Percentiles rank a stretch among this genome's conserved stretches.
Evolutionary conservation across 2,888 invertebrate genomes (phyloP).

Genomic region (Acronicta leporina): DNA sequence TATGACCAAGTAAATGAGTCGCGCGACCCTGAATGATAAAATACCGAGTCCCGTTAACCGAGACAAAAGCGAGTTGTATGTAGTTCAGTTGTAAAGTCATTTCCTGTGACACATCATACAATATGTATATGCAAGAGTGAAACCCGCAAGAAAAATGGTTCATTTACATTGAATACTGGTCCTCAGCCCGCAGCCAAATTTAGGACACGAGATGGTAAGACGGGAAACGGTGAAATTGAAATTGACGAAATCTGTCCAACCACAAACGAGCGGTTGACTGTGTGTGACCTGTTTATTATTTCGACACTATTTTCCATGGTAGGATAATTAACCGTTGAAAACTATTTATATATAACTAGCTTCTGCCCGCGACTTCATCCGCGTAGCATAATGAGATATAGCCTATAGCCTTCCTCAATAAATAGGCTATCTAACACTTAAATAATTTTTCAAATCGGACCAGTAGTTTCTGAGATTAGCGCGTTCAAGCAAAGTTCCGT

Average conservation of each 20-base stretch:
- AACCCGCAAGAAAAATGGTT: constrained; percentile 68
- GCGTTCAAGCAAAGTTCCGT: too few relatives aligned
- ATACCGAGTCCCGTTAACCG: constrained; percentile 71
- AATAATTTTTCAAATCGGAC: too few relatives aligned
- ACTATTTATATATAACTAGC: too few relatives aligned
- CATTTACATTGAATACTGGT: constrained; percentile 77
- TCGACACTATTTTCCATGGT: constrained; percentile 14
- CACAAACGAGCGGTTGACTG: constrained; percentile 29
- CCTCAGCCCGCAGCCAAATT: constrained; percentile 33
- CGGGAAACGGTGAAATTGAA: constrained; percentile 53
- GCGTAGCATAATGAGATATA: too few relatives aligned
- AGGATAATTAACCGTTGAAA: too few relatives aligned
- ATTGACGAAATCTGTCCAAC: constrained; percentile 38
- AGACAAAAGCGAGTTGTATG: constrained; percentile 68
- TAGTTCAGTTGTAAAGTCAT: constrained; percentile 70
- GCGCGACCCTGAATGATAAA: constrained; percentile 70
- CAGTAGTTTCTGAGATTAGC: too few relatives aligned
- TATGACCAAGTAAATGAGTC: constrained; percentile 61
- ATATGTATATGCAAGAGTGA: constrained; percentile 68
- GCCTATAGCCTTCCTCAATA: too few relatives aligned
- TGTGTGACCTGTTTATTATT: constrained; percentile 40
- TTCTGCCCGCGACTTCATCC: too few relatives aligned
- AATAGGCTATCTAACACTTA: too few relatives aligned
- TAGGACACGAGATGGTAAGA: constrained; percentile 46
- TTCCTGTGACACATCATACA: constrained; percentile 70